Evolutionary conservation across 2,113 vertebrate species (phyloP), one percentile per base, ranked within the genome.

Genomic region (Hippocampus mohnikei): DNA sequence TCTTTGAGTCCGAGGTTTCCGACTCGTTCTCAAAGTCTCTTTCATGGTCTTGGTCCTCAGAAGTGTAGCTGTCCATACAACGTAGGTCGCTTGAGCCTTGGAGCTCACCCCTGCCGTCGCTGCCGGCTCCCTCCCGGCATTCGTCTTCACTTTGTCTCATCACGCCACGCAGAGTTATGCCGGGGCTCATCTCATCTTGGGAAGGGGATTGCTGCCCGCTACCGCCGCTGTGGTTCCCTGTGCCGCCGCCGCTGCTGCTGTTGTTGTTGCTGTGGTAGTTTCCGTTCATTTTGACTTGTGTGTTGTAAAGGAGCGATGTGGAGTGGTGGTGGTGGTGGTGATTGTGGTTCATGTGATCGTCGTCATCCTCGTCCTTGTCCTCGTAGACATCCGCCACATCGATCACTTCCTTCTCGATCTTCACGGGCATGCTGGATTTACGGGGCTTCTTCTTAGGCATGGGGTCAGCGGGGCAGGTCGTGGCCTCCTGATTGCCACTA

Each of bases 351-450:
- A 89, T 83, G 63, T 83, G 77, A 63, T 92, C 87, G 13, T 96
- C 94, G 1, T 98, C 95, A n/a, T 98, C 95, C 11, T 99, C 97
- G 0, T 98, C 95, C 84, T 96, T 96, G 78, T 99, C 96, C 0
- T 98, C 96, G 73, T 95, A 98, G 66, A 97, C 97, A 69, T 98
- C 97, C 0, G 95, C 95, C 3, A 97, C 97, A 64, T 97, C 96
- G 0, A 98, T 96, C 23, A 98, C 92, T 83, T 99, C 97, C 85
- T 99, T 99, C 85, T 99, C 97, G 60, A 99, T 99, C 91, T 99
- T 99, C 29, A 99, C 97, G 67, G 97, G 97, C 97, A 99, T 99
- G 87, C 97, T 99, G 0, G 97, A 99, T 83, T 99, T 99, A 63
- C 97, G 94, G 72, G 97, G 97, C 77, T 99, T 99, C 90, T 99